Evolutionary conservation across 2,113 vertebrate genomes (phyloP).

Genomic region (Enhydra lutris): DNA sequence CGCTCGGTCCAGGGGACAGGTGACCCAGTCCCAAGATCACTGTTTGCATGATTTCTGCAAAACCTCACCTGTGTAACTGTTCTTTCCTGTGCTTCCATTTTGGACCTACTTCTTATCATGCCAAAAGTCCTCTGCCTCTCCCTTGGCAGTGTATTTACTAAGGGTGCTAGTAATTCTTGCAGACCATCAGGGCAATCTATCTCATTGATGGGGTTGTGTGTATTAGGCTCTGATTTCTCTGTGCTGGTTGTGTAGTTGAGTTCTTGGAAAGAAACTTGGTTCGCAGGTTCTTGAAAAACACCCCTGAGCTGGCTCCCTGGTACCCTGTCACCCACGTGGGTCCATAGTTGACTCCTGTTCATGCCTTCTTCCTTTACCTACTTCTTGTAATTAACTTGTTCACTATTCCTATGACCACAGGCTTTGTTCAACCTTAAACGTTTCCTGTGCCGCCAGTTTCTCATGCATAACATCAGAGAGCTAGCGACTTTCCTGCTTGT

Average conservation of each 20-base stretch:
- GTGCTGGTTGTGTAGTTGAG: not conserved
- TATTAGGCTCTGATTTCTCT: not conserved
- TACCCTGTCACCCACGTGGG: rapidly evolving
- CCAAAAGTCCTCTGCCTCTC: rapidly evolving
- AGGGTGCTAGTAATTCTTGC: rapidly evolving
- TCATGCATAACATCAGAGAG: rapidly evolving
- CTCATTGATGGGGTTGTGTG: not conserved
- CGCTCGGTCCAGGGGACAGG: not conserved
- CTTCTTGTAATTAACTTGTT: too few relatives aligned
- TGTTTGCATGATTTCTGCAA: not conserved
- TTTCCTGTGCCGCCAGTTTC: rapidly evolving
- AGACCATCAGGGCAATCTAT: rapidly evolving
- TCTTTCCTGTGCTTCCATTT: too few relatives aligned
- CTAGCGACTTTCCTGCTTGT: rapidly evolving
- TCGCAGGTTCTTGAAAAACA: not conserved
- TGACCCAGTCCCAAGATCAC: not conserved
- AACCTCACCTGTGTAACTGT: rapidly evolving
- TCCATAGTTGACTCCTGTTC: too few relatives aligned
- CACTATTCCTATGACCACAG: rapidly evolving
- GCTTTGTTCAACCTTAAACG: rapidly evolving
- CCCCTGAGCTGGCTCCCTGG: rapidly evolving
- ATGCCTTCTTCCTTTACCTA: too few relatives aligned
- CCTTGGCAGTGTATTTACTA: not conserved
- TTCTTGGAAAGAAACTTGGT: not conserved
- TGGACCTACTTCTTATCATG: not conserved